Evolutionary conservation across 1,140 invertebrate genomes (phyloP), one percentile per base, ranked within the genome.

Genomic region (Macrocentrus cingulum): DNA sequence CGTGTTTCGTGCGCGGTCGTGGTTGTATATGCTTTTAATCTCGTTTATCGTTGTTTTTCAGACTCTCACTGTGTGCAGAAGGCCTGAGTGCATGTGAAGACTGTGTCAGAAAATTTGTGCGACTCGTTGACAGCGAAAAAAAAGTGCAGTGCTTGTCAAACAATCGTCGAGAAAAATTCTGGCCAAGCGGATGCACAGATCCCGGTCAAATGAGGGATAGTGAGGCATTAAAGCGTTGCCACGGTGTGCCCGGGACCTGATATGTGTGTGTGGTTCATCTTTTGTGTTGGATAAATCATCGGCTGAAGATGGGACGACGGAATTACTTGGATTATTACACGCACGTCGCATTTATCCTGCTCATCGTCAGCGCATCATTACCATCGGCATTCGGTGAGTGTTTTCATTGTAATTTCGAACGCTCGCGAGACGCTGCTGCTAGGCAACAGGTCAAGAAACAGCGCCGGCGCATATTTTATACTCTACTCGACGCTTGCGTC

Each of bases 1-100:
- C 72, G 76, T 79, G 76, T 73, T 76, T 75, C 67, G 75, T 77
- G 74, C 77, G 76, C 76, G 76, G 66, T 70, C 72, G 72, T 71
- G 75, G 60, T 73, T 70, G 71, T 74, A 61, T 69, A 70, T 54
- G 62, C 59, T 64, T 52, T 37, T 41, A 39, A 4, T 9, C 25
- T 34, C 48, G 34, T 48, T 61, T 59, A 48, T 52, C 53, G 56
- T 69, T 59, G 48, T 62, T 70, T 68, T 70, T 65, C 66, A 15
- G 13, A 32, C 13, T 37, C 15, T 15, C 15, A 7, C 20, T 45
- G 36, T 48, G 44, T 23, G 54, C 42, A 29, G 34, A 56, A 4
- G n/a, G 42, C 42, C 7, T 32, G 62, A 59, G 63, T 60, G 59
- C 59, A 65, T 59, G 69, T 67, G 66, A 68, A 69, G 4, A 29